These are phyloP conservation scores for Siniperca undulata DNA, from an alignment of 2,797 vertebrate genomes.

Conservation along the genomic window DNA sequence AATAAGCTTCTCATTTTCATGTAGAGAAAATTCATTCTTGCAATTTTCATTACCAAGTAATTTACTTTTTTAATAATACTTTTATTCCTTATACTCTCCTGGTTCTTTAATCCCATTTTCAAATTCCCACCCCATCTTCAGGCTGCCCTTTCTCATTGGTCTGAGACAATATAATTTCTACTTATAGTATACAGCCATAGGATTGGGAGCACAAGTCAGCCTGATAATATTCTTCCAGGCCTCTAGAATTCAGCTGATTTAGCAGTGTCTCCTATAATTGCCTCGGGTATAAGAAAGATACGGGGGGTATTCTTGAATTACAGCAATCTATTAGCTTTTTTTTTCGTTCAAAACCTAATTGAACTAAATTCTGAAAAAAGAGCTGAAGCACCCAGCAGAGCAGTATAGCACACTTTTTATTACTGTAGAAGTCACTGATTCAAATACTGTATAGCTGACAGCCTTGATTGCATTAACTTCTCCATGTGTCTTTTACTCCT, in stretches of 20 bases:
- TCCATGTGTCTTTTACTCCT: background rate
- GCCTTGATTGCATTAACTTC: background rate
- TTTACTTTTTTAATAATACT: conserved; percentile 10
- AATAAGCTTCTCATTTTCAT: background rate
- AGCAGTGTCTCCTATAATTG: conserved; percentile 60
- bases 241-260: conserved; percentile 64
- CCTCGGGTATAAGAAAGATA: conserved; percentile 47
- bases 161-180: conserved; percentile 45
- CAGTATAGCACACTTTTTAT: conserved; percentile 3
- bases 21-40: background rate
- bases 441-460: background rate
- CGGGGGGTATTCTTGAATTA: conserved; percentile 48
- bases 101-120: conserved; percentile 34
- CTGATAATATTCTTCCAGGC: conserved; percentile 55
- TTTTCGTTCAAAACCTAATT: conserved; percentile 46
- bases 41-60: background rate
- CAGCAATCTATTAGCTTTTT: conserved; percentile 50
- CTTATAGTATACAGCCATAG: conserved; percentile 40
- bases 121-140: conserved; percentile 31
- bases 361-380: conserved; percentile 23
- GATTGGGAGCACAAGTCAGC: conserved; percentile 40
- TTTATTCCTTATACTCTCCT: background rate
- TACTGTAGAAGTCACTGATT: background rate
- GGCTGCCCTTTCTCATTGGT: conserved; percentile 30
- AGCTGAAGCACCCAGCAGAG: background rate